These are phyloP conservation scores for Piscicola geometra DNA, from an alignment of 2,888 invertebrate species.

Conservation along the genomic window DNA sequence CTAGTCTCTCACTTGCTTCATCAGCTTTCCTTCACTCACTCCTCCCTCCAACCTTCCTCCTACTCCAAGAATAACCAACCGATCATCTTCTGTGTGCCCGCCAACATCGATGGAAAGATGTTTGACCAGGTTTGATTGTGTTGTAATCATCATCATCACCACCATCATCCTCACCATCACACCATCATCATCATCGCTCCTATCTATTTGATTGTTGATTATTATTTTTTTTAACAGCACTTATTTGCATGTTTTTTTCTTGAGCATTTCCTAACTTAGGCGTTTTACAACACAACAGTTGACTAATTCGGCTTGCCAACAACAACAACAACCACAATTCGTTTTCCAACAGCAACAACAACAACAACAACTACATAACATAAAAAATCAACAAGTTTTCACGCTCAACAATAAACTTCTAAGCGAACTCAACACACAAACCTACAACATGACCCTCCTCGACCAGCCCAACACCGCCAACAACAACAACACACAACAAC, in stretches of 20 bases:
- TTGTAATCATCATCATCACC: background rate
- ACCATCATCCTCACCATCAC: conserved; percentile 1
- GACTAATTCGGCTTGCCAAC: too few relatives aligned
- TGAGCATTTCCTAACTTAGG: too few relatives aligned
- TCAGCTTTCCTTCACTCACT: background rate
- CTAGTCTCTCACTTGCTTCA: conserved; percentile 9
- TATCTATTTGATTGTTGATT: background rate
- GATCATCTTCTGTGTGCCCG: background rate
- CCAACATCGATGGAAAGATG: background rate
- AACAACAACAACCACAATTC: too few relatives aligned
- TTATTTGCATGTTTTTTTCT: too few relatives aligned
- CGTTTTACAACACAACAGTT: too few relatives aligned
- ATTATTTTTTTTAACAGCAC: too few relatives aligned
- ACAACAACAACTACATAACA: background rate
- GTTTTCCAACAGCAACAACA: too few relatives aligned
- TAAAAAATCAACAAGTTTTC: background rate
- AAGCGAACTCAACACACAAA: background rate
- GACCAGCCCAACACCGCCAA: background rate
- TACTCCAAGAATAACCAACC: background rate
- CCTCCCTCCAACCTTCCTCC: background rate
- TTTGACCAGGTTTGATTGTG: background rate
- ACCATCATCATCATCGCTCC: background rate
- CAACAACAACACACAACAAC: too few relatives aligned
- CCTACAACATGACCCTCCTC: background rate
- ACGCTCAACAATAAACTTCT: background rate